These are phyloP conservation scores for Conus ventricosus DNA, from an alignment of 1,140 invertebrate genomes.

Conservation along the genomic window DNA sequence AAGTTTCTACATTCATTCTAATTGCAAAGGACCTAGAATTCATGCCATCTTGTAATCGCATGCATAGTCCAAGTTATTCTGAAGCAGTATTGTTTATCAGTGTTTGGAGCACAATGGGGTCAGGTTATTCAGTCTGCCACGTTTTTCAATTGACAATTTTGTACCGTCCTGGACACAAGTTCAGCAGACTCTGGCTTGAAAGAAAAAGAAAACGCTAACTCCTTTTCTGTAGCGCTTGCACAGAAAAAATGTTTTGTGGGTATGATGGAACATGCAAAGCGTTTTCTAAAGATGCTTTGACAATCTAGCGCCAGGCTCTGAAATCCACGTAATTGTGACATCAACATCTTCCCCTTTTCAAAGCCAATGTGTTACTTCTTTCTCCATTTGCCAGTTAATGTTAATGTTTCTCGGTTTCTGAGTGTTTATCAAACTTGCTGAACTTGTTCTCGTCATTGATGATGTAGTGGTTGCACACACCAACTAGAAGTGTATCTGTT, in stretches of 20 bases:
- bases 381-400: neutral
- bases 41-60: neutral
- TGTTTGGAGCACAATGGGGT: neutral
- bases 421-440: neutral
- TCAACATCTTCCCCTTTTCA: neutral
- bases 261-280: constrained; percentile 24
- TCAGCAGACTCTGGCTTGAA: neutral
- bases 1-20: neutral
- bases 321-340: neutral
- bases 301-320: constrained; percentile 5
- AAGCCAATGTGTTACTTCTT: neutral
- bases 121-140: constrained; percentile 5
- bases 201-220: neutral
- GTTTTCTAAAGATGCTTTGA: constrained; percentile 20
- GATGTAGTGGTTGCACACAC: neutral
- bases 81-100: neutral
- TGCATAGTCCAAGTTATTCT: neutral
- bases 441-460: neutral
- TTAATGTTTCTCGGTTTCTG: neutral
- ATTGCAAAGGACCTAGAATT: neutral
- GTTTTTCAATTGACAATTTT: neutral
- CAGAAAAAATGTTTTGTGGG: constrained; percentile 42
- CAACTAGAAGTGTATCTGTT: neutral
- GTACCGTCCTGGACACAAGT: neutral
- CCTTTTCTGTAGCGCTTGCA: constrained; percentile 4